Evolutionary conservation across 35 echinoderm and acorn worm genomes (phyloP), one percentile per base, ranked within the genome.

Genomic region (Ophioderma brevispina): DNA sequence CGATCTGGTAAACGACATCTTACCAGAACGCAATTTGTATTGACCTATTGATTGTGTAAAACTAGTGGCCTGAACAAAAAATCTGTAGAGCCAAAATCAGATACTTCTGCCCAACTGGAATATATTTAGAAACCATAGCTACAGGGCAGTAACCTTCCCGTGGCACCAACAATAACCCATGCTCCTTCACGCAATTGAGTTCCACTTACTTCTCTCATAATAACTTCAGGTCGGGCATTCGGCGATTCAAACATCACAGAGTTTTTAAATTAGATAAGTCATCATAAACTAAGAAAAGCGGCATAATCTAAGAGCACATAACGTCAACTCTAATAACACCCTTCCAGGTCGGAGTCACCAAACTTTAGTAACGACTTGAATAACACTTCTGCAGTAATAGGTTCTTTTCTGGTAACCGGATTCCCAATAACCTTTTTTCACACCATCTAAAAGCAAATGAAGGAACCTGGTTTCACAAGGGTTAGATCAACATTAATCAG

Each of bases 1-100:
- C 82, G 86, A 93, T 38, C 90, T 77, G 3, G 82, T 42, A 37
- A 87, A 92, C 5, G 90, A 92, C 41, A 92, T 1, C 28, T 92
- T 39, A 55, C 77, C 87, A 23, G 33, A 59, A 23, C 84, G 14
- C n/a, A 86, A 35, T 5, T 2, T 76, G 36, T 75, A 76, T 30
- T 28, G 23, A 21, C 8, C 14, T 21, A 77, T 52, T 43, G n/a
- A 34, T 80, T 21, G 19, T 23, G 40, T 37, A n/a, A 80, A 31
- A 36, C 30, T 33, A 89, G 25, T 10, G 87, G 87, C 13, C 87
- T 42, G 37, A 89, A 79, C 6, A 80, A 18, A 80, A 80, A 89
- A 2, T 80, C 31, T 6, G 80, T 34, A 28, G 17, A 42, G 1
- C 1, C 0, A 1, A 79, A 40, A 55, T 80, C 76, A 28, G 13